Evolutionary conservation across 2,888 invertebrate genomes (phyloP), one percentile per base, ranked within the genome.

Genomic region (Hoplodrina blanda): DNA sequence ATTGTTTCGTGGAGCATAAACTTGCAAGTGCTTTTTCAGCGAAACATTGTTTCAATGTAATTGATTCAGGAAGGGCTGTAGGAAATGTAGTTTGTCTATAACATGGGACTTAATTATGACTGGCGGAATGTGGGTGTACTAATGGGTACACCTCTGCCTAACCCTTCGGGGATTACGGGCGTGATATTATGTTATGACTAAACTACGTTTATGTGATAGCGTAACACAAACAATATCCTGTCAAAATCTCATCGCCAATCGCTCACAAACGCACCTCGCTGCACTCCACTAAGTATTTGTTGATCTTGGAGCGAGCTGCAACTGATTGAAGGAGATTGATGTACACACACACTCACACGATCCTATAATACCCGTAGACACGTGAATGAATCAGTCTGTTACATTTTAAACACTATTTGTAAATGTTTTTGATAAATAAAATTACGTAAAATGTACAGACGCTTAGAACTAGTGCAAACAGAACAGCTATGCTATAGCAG

Each of bases 271-370:
- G 2, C 20, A 49, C 56, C 44, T 13, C 7, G 2, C 53, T 50
- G 25, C 19, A 60, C 37, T 30, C 2, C 13, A 19, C 68, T 80
- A 71, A 77, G 74, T 77, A 68, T 82, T 70, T 82, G 78, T 82
- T 82, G 74, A 67, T 82, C 53, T 79, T 78, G 64, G 76, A 76
- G 17, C 56, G 46, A 60, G 66, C 20, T 46, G 59, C 15, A 73
- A 56, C 67, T 80, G 75, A 80, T 71, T 73, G 80, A 78, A 75
- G 60, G 50, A 76, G 76, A 83, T 79, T 76, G 83, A 83, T 79
- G 71, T 50, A 60, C 64, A 46, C 63, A 72, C 57, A 62, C 71
- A 73, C 60, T 70, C 69, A 71, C 33, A 46, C 3, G 52, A 63
- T 64, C 56, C 44, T 52, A 49, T 61, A 62, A 72, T 73, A 73